These are phyloP conservation scores for Colletes collaris DNA, from an alignment of 2,888 invertebrate species.

Conservation along the genomic window DNA sequence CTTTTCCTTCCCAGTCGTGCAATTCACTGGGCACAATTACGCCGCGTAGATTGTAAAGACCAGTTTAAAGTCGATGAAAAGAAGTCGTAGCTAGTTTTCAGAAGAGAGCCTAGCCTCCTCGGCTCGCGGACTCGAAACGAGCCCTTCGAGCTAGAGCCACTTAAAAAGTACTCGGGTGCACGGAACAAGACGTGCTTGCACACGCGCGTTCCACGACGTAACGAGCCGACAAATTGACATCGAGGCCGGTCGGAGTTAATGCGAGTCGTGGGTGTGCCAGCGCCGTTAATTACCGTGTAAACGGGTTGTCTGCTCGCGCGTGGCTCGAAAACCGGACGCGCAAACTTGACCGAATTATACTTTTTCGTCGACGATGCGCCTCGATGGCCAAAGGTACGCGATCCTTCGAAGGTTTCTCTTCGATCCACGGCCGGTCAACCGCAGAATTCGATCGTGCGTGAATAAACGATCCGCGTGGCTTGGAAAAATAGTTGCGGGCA, in stretches of 20 bases:
- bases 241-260: constrained; percentile 36
- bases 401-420: constrained; percentile 12
- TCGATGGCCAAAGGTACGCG: neutral
- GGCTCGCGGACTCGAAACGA: too few species aligned
- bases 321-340: constrained; percentile 61
- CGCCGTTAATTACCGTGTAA: constrained; percentile 65
- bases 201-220: neutral
- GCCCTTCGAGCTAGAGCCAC: too few species aligned
- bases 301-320: constrained; percentile 31
- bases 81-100: too few species aligned
- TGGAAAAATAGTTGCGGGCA: constrained; percentile 9
- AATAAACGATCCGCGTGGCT: constrained; percentile 3
- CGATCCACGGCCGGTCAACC: constrained; percentile 36
- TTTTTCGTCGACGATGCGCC: constrained; percentile 7
- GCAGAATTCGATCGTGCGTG: constrained; percentile 33
- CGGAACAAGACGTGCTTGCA: too few species aligned
- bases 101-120: too few species aligned
- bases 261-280: constrained; percentile 59
- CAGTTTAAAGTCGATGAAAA: too few species aligned
- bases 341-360: constrained; percentile 64
- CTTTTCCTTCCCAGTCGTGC: too few species aligned
- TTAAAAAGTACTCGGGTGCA: too few species aligned
- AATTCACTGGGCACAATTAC: too few species aligned
- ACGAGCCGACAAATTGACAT: constrained; percentile 48
- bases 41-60: too few species aligned